These are phyloP conservation scores for Magallana angulata DNA, from an alignment of 1,140 invertebrate species.

Conservation along the genomic window DNA sequence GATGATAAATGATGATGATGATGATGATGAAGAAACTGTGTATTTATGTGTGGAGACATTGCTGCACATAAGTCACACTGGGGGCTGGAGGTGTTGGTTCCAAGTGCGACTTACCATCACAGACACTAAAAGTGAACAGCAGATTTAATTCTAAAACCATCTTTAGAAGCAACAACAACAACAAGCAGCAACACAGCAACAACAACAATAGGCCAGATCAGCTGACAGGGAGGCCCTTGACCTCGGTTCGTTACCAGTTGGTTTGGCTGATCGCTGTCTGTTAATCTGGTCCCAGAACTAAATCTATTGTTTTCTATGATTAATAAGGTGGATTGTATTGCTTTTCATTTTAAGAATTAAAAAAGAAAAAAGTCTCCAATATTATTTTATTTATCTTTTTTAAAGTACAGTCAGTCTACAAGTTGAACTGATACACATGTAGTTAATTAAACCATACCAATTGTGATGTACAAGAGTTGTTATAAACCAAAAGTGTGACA, in stretches of 20 bases:
- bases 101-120: background rate
- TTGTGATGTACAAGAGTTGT: too few relatives aligned
- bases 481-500: too few relatives aligned
- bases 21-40: background rate
- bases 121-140: background rate
- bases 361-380: background rate
- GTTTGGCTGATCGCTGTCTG: conserved; percentile 2
- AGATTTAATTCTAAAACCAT: conserved; percentile 1
- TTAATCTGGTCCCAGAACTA: background rate
- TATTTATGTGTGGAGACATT: conserved; percentile 18
- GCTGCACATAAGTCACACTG: conserved; percentile 7
- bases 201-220: conserved; percentile 13
- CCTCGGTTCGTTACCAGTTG: background rate
- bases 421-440: too few relatives aligned
- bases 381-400: too few relatives aligned
- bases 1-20: background rate
- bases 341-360: conserved; percentile 25
- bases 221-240: background rate
- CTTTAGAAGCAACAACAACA: background rate
- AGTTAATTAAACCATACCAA: too few relatives aligned
- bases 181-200: background rate
- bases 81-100: background rate
- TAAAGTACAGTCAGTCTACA: too few relatives aligned
- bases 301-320: conserved; percentile 10
- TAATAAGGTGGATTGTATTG: background rate